Conservation (phyloP, 2,797 vertebrate genomes). For the Rhabdophis nuchalis region DNA sequence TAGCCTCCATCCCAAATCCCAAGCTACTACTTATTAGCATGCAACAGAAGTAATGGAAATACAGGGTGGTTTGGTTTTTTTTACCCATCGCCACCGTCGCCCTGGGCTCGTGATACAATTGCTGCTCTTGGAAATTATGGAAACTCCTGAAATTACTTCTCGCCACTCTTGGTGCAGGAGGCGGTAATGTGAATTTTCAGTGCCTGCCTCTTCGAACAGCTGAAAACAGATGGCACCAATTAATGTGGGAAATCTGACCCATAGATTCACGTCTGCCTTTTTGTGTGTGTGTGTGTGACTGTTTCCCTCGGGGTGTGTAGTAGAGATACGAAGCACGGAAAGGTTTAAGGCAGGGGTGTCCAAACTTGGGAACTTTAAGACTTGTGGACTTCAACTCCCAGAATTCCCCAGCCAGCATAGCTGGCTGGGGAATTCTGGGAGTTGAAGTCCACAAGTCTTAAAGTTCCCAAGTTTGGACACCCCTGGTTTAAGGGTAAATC, state of each 20-base stretch:
- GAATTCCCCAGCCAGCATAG: too few species aligned
- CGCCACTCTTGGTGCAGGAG: not conserved
- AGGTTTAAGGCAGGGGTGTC: slow-evolving; percentile 32
- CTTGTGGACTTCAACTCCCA: too few species aligned
- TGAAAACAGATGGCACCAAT: slow-evolving; percentile 42
- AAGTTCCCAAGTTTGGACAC: too few species aligned
- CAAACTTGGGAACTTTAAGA: too few species aligned
- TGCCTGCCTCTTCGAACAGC: not conserved
- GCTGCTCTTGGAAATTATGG: slow-evolving; percentile 37
- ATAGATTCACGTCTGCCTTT: not conserved
- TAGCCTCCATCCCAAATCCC: not conserved
- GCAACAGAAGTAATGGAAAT: slow-evolving; percentile 47
- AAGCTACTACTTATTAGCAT: not conserved
- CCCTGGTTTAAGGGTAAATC: slow-evolving; percentile 40
- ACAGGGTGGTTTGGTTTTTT: too few species aligned
- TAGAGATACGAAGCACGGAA: not conserved
- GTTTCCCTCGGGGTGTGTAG: not conserved
- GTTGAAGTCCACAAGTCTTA: too few species aligned
- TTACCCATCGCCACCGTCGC: slow-evolving; percentile 26
- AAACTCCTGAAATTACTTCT: slow-evolving; percentile 46
- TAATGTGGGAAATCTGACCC: slow-evolving; percentile 9
- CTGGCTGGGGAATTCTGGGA: too few species aligned
- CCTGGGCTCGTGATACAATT: slow-evolving; percentile 39
- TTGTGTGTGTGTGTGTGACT: too few species aligned
- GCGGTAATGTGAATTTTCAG: not conserved